A percentile compares a stretch with the other conserved stretches of the same genome.
phyloP scores from a whole-genome alignment of 2,797 vertebrate genomes.

The Pterois miles region DNA sequence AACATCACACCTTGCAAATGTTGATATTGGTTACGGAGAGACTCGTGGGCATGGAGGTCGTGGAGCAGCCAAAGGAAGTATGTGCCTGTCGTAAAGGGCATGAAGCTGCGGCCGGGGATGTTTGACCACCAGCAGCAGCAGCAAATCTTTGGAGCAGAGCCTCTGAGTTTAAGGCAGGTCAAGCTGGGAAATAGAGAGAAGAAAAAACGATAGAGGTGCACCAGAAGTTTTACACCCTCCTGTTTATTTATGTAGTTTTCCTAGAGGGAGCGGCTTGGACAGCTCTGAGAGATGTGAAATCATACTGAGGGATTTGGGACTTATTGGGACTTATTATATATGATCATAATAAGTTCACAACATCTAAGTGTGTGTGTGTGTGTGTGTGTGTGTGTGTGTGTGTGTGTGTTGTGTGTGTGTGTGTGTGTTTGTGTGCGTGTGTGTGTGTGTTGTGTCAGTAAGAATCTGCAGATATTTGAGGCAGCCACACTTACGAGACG shows the following conservation, averaged over 20 bases:
- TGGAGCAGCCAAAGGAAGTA: conserved; percentile 35
- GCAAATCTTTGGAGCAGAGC: conserved; percentile 37
- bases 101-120: conserved; percentile 37
- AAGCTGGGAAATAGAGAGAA: conserved; percentile 11
- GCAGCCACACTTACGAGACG: conserved; percentile 13
- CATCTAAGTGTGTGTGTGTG: background rate
- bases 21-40: conserved; percentile 52
- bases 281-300: conserved; percentile 2
- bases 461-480: background rate
- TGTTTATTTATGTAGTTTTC: conserved; percentile 57
- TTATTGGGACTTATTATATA: no score
- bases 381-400: no score
- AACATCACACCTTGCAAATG: conserved; percentile 55
- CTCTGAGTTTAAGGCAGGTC: conserved; percentile 48
- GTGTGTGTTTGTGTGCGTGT: no score
- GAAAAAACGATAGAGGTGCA: conserved; percentile 40
- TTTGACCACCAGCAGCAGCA: conserved; percentile 49
- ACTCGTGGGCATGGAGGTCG: conserved; percentile 49
- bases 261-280: conserved; percentile 25
- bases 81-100: conserved; percentile 39
- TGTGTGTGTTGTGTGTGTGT: background rate
- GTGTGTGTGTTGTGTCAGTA: conserved; percentile 10
- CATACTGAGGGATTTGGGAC: background rate
- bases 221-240: conserved; percentile 52
- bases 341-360: background rate